Evolutionary conservation across 2,888 invertebrate genomes (phyloP), one percentile per base, ranked within the genome.

Genomic region (Dryomyza anilis): DNA sequence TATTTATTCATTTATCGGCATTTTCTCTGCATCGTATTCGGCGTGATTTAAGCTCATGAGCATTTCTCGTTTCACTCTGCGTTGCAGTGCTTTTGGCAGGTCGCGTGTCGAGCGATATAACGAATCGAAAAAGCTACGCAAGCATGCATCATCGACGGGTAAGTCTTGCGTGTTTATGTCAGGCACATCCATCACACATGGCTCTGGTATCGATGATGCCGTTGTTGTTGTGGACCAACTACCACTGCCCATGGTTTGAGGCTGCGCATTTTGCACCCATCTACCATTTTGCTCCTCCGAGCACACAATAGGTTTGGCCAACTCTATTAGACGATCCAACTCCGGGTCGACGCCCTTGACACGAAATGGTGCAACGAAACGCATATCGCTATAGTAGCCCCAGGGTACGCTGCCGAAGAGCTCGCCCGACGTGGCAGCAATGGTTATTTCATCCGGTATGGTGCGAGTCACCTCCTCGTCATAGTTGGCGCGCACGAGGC

Each of bases 301-400:
- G 19, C 25, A 30, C 16, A 61, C 65, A 4, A 64, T 53, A 8
- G 65, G 65, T 33, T 63, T 60, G 10, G 63, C 67, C 45, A 67
- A 53, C 46, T 65, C 53, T 14, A 65, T 63, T 4, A 67, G 43
- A n/a, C 65, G 65, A 33, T 65, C 67, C 25, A 66, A 27, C 45
- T 60, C 63, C 1, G 62, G 60, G 52, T 66, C 61, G 4, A 21
- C 50, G n/a, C 58, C 60, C 29, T 63, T 63, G 27, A 52, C 46
- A 19, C 62, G 62, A 39, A 63, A 68, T 19, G 64, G 64, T 6
- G 59, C 60, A 27, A 68, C 52, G n/a, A 68, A 68, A 36, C 57
- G 55, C 68, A 66, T 66, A n/a, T 68, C 68, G 16, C 64, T 64
- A 36, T 66, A 64, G 55, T 66, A 63, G 53, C 58, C 52, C 58